phyloP scores from a whole-genome alignment of 2,113 vertebrate species.

The Rhynchopsitta pachyrhyncha region DNA sequence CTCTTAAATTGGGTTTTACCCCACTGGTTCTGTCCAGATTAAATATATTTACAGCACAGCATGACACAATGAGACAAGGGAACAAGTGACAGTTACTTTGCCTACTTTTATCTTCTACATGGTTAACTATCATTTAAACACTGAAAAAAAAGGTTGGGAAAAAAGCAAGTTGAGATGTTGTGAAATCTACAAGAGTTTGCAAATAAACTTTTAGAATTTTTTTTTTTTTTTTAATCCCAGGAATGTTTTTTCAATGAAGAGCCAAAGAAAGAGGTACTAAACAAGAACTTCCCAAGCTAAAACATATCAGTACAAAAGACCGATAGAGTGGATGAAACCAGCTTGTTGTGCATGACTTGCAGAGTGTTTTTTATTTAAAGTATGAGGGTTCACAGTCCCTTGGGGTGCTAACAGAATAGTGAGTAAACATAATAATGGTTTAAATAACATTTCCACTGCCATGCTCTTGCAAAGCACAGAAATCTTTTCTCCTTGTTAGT shows the following conservation, averaged over 20 bases:
- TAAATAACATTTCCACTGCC: neutral
- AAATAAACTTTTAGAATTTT: neutral
- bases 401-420: neutral
- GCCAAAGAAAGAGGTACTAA: neutral
- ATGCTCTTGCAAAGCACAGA: neutral
- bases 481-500: neutral
- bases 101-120: conserved; percentile 54
- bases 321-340: neutral
- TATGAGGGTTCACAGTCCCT: neutral
- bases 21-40: conserved; percentile 56
- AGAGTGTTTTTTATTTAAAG: neutral
- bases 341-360: neutral
- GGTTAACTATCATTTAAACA: conserved; percentile 60
- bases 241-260: neutral
- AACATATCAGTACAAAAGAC: neutral
- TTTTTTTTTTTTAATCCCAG: neutral
- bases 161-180: neutral
- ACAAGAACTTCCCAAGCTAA: neutral
- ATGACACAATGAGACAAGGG: conserved; percentile 40
- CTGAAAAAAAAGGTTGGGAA: neutral
- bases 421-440: neutral
- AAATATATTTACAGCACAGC: conserved; percentile 69
- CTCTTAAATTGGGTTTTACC: conserved; percentile 68
- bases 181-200: neutral
- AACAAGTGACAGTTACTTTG: conserved; percentile 46